These are phyloP conservation scores for Apotomis capreana DNA, from an alignment of 2,888 invertebrate genomes.

Conservation along the genomic window DNA sequence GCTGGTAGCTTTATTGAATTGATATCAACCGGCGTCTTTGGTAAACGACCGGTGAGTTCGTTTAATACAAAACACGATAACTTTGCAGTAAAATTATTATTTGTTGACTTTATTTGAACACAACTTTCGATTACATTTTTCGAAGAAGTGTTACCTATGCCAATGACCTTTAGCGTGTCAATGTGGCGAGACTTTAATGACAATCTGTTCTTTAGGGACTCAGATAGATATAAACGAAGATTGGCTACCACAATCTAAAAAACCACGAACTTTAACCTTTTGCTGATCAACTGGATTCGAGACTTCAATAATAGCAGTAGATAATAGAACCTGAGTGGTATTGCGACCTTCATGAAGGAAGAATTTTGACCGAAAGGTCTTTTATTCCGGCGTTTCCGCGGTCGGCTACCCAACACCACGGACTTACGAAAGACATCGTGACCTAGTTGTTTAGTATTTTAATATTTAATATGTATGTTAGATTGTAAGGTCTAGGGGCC, in stretches of 20 bases:
- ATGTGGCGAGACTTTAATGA: constrained; percentile 10
- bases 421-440: no score
- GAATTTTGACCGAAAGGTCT: no score
- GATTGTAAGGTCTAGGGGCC: no score
- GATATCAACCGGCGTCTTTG: constrained; percentile 33
- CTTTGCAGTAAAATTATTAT: constrained; percentile 34
- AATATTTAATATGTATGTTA: no score
- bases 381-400: no score
- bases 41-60: constrained; percentile 42
- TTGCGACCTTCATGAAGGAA: no score
- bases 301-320: constrained; percentile 9
- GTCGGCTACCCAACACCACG: no score
- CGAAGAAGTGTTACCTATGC: constrained; percentile 37
- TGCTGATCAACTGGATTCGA: constrained; percentile 10
- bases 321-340: neutral
- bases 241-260: constrained; percentile 42
- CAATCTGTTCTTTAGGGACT: constrained; percentile 28
- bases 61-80: constrained; percentile 44
- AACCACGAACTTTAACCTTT: constrained; percentile 29
- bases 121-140: constrained; percentile 33
- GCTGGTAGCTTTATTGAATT: neutral
- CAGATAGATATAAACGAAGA: constrained; percentile 33
- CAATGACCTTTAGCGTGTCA: constrained; percentile 34
- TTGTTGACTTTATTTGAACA: constrained; percentile 34
- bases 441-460: no score